Conservation (phyloP, 2,797 vertebrate species). For the Aselliscus stoliczkanus region DNA sequence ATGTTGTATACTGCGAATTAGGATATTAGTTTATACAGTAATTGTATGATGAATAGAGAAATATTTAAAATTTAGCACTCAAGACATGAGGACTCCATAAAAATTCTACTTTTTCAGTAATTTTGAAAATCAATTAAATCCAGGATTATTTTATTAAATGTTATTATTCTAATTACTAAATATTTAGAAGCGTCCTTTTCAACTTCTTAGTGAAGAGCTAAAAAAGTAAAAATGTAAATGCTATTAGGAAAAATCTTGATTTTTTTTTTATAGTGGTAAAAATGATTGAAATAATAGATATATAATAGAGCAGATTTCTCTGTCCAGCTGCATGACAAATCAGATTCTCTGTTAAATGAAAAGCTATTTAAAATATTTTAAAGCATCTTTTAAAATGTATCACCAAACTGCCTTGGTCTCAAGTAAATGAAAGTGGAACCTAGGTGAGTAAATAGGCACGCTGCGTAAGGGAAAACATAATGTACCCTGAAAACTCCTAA, state of each 20-base stretch:
- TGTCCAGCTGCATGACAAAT: background rate
- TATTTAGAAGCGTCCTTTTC: background rate
- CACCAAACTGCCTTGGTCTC: background rate
- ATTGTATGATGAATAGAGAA: background rate
- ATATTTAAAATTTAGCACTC: background rate
- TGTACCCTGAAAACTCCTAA: background rate
- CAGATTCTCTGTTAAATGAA: background rate
- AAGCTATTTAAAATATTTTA: constrained; percentile 17
- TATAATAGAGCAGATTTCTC: background rate
- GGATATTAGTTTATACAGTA: background rate
- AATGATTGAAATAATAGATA: background rate
- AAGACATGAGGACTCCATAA: background rate
- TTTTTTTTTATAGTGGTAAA: background rate
- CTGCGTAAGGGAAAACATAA: background rate
- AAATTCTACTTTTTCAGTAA: background rate
- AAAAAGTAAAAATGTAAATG: background rate
- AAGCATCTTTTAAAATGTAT: background rate
- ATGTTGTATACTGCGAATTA: background rate
- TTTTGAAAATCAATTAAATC: background rate
- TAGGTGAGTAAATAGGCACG: background rate
- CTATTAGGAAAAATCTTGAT: background rate
- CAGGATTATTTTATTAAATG: background rate
- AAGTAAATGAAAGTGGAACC: background rate
- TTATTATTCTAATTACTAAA: background rate
- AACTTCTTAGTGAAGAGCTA: background rate